phyloP scores from a whole-genome alignment of 2,113 vertebrate genomes.

The Brevimyrus niger region DNA sequence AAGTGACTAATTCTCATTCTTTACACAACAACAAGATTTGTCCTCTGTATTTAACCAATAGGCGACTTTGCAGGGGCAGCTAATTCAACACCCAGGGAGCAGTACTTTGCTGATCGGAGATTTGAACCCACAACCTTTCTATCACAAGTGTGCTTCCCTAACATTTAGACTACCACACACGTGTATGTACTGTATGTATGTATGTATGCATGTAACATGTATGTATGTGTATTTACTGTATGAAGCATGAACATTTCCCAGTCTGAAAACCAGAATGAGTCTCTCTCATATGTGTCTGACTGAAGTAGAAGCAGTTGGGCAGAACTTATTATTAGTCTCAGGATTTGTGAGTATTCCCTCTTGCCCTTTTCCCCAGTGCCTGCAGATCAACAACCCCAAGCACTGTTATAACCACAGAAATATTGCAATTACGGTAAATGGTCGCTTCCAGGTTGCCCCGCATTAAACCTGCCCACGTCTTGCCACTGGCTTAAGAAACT shows the following conservation, averaged over 20 bases:
- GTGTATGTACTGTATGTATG: neutral
- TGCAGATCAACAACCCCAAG: neutral
- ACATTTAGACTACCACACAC: no score
- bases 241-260: neutral
- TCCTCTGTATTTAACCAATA: no score
- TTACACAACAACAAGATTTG: neutral
- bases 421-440: neutral
- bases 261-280: neutral
- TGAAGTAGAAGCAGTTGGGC: neutral
- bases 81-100: no score
- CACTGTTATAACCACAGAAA: neutral
- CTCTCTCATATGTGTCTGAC: neutral
- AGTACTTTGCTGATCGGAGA: no score
- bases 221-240: neutral
- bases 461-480: neutral
- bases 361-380: neutral
- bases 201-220: neutral
- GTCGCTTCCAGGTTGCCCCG: neutral
- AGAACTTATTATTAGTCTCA: neutral
- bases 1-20: no score
- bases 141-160: no score
- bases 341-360: no score
- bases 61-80: no score
- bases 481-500: neutral
- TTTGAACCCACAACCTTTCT: no score